phyloP scores from a whole-genome alignment of 2,797 vertebrate genomes.

The Hypotaenidia philippensis region DNA sequence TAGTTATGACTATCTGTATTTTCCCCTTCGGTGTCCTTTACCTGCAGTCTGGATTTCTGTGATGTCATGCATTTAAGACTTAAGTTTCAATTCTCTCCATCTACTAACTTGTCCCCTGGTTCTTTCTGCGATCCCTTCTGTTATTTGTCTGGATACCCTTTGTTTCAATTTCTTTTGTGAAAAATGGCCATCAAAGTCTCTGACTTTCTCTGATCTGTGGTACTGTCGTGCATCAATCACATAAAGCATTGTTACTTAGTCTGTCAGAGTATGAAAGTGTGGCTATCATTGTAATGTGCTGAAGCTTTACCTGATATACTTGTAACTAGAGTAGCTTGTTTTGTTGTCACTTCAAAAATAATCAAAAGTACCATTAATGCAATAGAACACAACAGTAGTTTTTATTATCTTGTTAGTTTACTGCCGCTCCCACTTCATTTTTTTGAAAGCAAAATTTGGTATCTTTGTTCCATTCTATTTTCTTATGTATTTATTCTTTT shows the following conservation, averaged over 20 bases:
- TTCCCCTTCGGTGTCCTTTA: background rate
- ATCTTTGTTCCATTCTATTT: background rate
- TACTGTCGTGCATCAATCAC: background rate
- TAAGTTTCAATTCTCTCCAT: background rate
- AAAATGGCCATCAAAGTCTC: background rate
- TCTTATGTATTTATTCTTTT: background rate
- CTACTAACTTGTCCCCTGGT: background rate
- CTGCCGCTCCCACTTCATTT: background rate
- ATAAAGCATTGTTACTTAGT: background rate
- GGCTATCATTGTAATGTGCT: background rate
- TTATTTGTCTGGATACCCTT: background rate
- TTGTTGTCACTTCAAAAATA: background rate
- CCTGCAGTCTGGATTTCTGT: background rate
- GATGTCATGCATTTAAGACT: background rate
- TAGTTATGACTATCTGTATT: background rate
- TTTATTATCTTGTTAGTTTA: background rate
- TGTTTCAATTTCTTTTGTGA: background rate
- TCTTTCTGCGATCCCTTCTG: background rate
- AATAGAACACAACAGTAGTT: background rate
- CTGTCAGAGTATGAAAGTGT: background rate
- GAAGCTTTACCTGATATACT: background rate
- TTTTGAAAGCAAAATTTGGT: background rate
- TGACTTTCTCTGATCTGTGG: background rate
- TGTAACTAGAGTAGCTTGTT: background rate
- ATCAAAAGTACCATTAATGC: background rate